Evolutionary conservation across 37 sponge, comb jelly and placozoan species (phyloP), one percentile per base, ranked within the genome.

Genomic region (Bolinopsis microptera): DNA sequence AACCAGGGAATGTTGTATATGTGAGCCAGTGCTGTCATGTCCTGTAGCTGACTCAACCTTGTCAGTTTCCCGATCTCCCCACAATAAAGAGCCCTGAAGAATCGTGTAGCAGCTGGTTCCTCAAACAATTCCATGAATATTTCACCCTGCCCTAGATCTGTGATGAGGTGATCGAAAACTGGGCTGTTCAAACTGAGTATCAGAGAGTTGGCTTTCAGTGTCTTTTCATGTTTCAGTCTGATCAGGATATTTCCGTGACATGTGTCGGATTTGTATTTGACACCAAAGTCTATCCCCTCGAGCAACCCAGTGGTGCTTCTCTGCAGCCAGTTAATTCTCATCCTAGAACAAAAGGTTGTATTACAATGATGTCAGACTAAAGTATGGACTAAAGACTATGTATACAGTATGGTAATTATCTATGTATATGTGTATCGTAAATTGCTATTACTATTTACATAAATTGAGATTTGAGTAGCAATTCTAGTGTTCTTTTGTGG

Each of bases 1-100:
- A 86, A 30, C 90, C 90, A 86, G 32, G 90, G 90, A 41, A 86
- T 86, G 31, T 86, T 86, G 35, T 86, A 86, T 39, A 86, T 86
- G 35, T 86, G 90, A 24, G 90, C 90, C 27, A 86, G 48, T 22
- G 90, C 90, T 24, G 61, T 39, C 90, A 86, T 86, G 61, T 86
- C 90, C 61, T 86, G 90, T 39, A 86, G 61, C 36, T 86, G 90
- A 38, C 61, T 41, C 13, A 86, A 48, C 26, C 90, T 40, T 3
- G 61, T 86, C 30, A 86, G 26, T 23, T 86, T 86, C 35, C 90
- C 90, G 13, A 86, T 86, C 3, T 86, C 90, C 22, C 90, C 90
- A 86, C 90, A 41, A 27, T 86, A 86, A 0, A 86, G 48, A 38
- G 90, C 90, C 26, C 61, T 39, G 61, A 86, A 86, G 24, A 86